Base-by-base conservation (phyloP, 2,797 vertebrate genomes). In the Syngnathus acus region DNA sequence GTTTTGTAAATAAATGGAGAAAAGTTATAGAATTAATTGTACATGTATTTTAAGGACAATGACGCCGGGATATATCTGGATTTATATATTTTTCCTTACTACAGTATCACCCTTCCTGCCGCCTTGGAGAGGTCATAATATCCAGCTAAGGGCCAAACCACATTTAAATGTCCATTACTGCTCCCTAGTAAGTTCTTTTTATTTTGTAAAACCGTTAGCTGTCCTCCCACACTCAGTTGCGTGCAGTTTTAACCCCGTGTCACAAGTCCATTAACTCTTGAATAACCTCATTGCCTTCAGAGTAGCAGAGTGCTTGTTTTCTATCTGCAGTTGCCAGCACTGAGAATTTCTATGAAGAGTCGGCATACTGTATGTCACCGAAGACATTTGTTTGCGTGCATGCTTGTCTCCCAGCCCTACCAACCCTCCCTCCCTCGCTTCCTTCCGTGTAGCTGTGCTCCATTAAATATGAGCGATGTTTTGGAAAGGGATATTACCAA, bases 391-490 rank as follows among this genome's bases (percentile, higher is more conserved):
- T 69, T 47, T 67, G 58, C n/a, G 64, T 72, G 76, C 62, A 65
- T 68, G 45, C 9, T 68, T 39, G 32, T 32, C 32, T 32, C 32
- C 32, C 19, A n/a, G 55, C 51, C 69, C 64, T 76, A n/a, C 68
- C 64, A 53, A 63, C 67, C 78, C 70, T 80, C 71, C 69, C 72
- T 76, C 76, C 72, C 69, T 57, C 76, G 71, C 78, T 73, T 66
- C 75, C 76, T 78, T 71, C 76, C 69, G 76, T 75, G 75, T 82
- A 80, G 79, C 81, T 66, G 72, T 77, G 75, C 79, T 83, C 87
- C 86, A 89, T 88, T 89, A 87, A 87, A 89, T 88, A 86, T 87
- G 86, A 88, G 83, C 81, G 84, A 89, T 89, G 88, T 83, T 87
- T 87, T 82, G 78, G 79, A 84, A 76, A 75, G 78, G 84, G 80